Conservation (phyloP, 2,113 vertebrate genomes). For the Uria lomvia region DNA sequence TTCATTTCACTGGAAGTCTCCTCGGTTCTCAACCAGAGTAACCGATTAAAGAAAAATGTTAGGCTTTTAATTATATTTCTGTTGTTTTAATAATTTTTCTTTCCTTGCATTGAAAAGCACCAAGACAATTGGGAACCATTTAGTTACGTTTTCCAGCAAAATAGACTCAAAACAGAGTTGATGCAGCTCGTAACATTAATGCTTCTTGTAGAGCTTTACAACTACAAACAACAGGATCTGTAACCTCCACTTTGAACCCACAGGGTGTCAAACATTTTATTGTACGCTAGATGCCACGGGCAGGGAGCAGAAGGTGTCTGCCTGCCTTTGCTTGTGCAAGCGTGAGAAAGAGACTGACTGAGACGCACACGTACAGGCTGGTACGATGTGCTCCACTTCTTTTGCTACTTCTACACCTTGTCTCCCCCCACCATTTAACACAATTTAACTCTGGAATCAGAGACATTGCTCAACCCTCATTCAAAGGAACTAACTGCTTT, state of each 20-base stretch:
- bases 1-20: neutral
- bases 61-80: neutral
- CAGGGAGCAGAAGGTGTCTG: neutral
- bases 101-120: neutral
- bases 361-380: neutral
- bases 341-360: neutral
- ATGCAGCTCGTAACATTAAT: neutral
- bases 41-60: neutral
- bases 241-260: neutral
- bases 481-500: neutral
- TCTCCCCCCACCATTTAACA: neutral
- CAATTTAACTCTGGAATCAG: neutral
- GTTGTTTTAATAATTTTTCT: neutral
- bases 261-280: neutral
- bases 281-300: neutral
- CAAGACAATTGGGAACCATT: neutral
- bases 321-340: neutral
- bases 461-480: neutral
- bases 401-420: neutral
- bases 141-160: neutral
- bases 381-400: neutral
- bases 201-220: neutral
- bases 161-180: neutral
- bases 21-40: neutral
- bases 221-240: neutral